phyloP scores from a whole-genome alignment of 35 echinoderm and acorn worm species.

The Apostichopus japonicus region DNA sequence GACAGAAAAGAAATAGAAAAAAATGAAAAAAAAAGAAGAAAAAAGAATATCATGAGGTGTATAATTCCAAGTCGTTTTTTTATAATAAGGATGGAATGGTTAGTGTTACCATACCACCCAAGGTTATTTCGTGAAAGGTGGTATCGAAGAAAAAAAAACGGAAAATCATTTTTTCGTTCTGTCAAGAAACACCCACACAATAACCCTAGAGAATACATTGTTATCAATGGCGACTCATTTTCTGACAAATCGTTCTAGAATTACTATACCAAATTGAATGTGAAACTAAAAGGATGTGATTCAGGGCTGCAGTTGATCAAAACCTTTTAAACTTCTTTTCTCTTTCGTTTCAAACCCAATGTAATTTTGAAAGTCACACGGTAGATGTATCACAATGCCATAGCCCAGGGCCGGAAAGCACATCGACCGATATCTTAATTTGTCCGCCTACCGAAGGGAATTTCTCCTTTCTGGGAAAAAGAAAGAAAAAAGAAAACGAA shows the following conservation, averaged over 20 bases:
- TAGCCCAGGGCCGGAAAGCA: not conserved
- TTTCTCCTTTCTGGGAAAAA: no score
- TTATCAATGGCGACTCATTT: not conserved
- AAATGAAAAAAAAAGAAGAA: not conserved
- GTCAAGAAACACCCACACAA: not conserved
- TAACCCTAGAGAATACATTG: slow-evolving; percentile 4
- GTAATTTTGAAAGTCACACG: not conserved
- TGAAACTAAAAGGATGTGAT: not conserved
- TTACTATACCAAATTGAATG: not conserved
- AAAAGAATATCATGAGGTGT: not conserved
- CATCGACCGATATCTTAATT: not conserved
- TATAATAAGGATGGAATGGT: not conserved
- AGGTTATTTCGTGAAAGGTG: not conserved
- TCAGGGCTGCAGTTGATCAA: not conserved
- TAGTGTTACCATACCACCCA: slow-evolving; percentile 9
- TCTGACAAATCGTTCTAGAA: slow-evolving; percentile 1
- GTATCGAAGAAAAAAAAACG: not conserved
- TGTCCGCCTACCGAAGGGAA: no score
- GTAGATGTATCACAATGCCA: not conserved
- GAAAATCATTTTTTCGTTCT: not conserved
- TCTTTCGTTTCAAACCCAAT: no score
- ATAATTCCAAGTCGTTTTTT: not conserved
- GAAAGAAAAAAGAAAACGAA: no score
- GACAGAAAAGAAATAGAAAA: not conserved
- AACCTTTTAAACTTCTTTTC: not conserved